Percentiles rank a stretch among this genome's conserved stretches.
phyloP scores from a whole-genome alignment of 2,113 vertebrate genomes.

The Megaleporinus macrocephalus region DNA sequence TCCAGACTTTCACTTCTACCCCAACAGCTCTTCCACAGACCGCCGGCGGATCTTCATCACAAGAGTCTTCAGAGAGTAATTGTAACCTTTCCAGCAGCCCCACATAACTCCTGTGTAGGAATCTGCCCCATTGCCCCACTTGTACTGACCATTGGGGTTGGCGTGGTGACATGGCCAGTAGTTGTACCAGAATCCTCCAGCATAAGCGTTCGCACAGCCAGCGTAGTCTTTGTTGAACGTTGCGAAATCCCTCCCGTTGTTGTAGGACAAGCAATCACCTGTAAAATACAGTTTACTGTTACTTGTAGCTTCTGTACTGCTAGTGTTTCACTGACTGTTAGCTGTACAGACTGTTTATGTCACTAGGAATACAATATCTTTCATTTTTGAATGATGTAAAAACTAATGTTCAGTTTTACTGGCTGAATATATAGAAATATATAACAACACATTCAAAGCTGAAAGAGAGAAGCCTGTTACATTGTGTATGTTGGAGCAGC shows the following conservation, averaged over 20 bases:
- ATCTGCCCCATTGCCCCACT: constrained; percentile 21
- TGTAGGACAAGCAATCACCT: constrained; percentile 34
- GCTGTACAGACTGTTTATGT: no score
- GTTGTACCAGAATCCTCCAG: constrained; percentile 68
- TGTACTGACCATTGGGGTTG: constrained; percentile 73
- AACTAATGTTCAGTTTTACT: no score
- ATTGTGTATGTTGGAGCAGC: no score
- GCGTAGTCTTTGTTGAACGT: background rate
- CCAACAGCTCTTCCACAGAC: background rate
- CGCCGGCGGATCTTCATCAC: constrained; percentile 60
- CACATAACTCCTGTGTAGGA: constrained; percentile 41
- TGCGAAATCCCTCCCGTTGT: background rate
- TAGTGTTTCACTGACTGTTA: no score
- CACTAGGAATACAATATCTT: no score
- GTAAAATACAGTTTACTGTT: background rate
- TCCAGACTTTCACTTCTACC: no score
- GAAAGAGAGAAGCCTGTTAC: no score
- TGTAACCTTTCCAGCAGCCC: constrained; percentile 9
- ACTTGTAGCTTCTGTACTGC: no score
- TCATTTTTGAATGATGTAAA: no score
- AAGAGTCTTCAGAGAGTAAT: constrained; percentile 56
- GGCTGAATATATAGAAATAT: no score
- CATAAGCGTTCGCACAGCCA: background rate
- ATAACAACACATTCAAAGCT: no score
- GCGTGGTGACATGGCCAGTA: constrained; percentile 65